Base-by-base conservation (phyloP, 2,113 vertebrate genomes). In the Falcunculus frontatus region DNA sequence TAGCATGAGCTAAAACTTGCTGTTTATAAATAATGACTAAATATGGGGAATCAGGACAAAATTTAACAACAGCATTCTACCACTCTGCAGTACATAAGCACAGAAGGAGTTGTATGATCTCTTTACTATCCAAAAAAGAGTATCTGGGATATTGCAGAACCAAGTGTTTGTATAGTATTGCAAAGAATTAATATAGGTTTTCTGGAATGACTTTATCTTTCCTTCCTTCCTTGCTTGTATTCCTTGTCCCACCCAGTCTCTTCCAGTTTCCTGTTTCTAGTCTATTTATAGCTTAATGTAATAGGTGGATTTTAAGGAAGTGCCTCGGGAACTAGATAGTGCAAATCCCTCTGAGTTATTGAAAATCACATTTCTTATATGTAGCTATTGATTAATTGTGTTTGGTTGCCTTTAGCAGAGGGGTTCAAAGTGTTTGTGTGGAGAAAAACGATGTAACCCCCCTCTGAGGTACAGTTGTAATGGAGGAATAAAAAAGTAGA, bases 231-330 rank as follows among this genome's bases (percentile, higher is more conserved):
- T 50, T 84, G 41, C 69, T 56, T 60, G 3, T 49, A 10, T 15
- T 55, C 32, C 82, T 74, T 74, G 33, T 59, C 27, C 55, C 60
- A 84, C 68, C 76, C 90, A 74, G 33, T 73, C 72, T 74, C 83
- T 81, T 90, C 42, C 73, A 95, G 50, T 68, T 95, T 95, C 91
- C 86, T 84, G 88, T 68, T 92, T 87, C 59, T 78, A 29, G 52
- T 94, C 75, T 90, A 90, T 90, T 92, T 94, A 72, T 62, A 92
- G 30, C 16, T 89, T 60, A 44, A 49, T 9, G 8, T 32, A 53
- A 47, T 68, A 82, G 27, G 44, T 91, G 35, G 35, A 13, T 44
- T 84, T 76, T 89, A 69, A 74, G 26, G 57, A 77, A 68, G 22
- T 33, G 27, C 37, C 23, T 70, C 0, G 0, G 37, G 16, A 56